Evolutionary conservation across 1,140 invertebrate species (phyloP).

Genomic region (Aphis gossypii): DNA sequence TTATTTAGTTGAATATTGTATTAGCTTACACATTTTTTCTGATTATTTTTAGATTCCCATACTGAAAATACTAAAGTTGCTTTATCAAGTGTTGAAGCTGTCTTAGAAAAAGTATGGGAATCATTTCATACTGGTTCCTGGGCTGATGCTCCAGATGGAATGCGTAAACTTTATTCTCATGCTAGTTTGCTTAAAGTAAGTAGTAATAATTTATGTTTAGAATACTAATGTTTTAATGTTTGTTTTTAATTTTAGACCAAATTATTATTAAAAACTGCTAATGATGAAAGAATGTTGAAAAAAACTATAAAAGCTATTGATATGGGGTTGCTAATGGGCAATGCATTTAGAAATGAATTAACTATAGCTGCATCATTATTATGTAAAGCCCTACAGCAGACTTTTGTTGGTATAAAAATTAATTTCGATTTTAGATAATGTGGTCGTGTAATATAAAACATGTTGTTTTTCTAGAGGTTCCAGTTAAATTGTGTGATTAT

Average conservation of each 20-base stretch:
- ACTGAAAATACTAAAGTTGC: background rate
- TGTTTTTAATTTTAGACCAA: background rate
- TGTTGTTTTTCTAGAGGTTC: conserved; percentile 28
- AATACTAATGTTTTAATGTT: background rate
- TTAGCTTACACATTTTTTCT: background rate
- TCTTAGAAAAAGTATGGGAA: conserved; percentile 81
- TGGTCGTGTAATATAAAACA: background rate
- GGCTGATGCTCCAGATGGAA: conserved; percentile 74
- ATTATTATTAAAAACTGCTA: conserved; percentile 28
- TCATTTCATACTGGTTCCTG: conserved; percentile 84
- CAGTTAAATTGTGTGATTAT: background rate
- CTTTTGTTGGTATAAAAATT: background rate
- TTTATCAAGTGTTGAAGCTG: conserved; percentile 63
- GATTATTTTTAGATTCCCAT: background rate
- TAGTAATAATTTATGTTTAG: background rate
- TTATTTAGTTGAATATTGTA: background rate
- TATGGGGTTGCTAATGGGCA: conserved; percentile 81
- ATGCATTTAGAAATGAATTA: conserved; percentile 58
- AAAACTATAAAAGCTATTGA: conserved; percentile 77
- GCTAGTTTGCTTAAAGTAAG: conserved; percentile 70
- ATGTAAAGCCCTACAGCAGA: conserved; percentile 50
- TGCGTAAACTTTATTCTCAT: conserved; percentile 72
- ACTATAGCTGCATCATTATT: conserved; percentile 59
- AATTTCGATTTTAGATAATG: background rate
- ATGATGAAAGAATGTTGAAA: conserved; percentile 62